Percentiles rank a stretch among this genome's conserved stretches.
Evolutionary conservation across 2,888 invertebrate genomes (phyloP).

Genomic region (Himalopsyche kuldschensis): DNA sequence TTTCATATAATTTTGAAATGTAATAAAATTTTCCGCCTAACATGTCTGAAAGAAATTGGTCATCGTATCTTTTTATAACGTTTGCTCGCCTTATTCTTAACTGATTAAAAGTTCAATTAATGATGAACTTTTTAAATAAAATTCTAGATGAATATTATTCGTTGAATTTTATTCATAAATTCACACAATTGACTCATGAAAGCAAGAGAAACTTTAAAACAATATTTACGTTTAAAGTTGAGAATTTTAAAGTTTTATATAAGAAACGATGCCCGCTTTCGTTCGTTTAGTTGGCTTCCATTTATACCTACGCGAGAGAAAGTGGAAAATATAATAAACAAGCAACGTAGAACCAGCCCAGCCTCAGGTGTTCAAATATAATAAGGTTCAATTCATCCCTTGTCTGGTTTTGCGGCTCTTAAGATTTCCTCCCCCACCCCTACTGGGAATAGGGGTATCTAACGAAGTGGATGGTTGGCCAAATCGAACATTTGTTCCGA

Average conservation of each 20-base stretch:
- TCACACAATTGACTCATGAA: neutral
- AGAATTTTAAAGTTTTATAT: neutral
- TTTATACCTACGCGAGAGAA: neutral
- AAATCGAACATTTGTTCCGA: neutral
- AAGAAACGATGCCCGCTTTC: neutral
- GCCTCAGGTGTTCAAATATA: neutral
- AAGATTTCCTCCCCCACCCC: neutral
- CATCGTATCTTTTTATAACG: too few species aligned
- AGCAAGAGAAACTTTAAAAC: neutral
- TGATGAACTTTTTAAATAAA: neutral
- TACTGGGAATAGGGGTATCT: neutral
- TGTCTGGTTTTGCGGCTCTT: neutral
- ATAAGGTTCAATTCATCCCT: neutral
- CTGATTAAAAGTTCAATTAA: too few species aligned
- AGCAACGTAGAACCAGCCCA: neutral
- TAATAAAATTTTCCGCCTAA: too few species aligned
- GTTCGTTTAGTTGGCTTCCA: neutral
- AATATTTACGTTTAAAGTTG: neutral
- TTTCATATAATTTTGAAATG: too few species aligned
- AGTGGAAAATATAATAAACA: neutral
- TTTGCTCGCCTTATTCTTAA: too few species aligned
- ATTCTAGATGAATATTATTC: neutral
- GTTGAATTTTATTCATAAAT: neutral
- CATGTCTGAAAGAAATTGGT: too few species aligned
- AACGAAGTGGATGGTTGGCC: neutral